Evolutionary conservation across 2,888 invertebrate species (phyloP).

Genomic region (Smittia sp.): DNA sequence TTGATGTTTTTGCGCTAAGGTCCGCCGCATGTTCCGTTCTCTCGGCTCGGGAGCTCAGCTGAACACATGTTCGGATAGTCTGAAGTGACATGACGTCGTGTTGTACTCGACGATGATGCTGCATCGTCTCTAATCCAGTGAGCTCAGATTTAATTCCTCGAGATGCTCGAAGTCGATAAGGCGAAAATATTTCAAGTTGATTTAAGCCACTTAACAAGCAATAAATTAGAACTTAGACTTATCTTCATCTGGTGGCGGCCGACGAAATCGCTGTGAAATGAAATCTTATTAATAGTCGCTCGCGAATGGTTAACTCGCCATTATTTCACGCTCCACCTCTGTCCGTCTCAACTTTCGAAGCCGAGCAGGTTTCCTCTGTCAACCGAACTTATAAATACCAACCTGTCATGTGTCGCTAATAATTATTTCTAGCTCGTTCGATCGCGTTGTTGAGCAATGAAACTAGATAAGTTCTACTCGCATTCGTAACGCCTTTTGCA

Average conservation of each 20-base stretch:
- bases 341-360: too few relatives aligned
- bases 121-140: too few relatives aligned
- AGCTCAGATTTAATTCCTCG: too few relatives aligned
- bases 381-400: not conserved
- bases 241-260: too few relatives aligned
- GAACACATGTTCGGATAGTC: not conserved
- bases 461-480: not conserved
- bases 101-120: not conserved
- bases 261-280: not conserved
- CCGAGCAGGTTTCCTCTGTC: not conserved
- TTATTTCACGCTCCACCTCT: not conserved
- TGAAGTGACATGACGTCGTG: not conserved
- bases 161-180: too few relatives aligned
- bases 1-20: not conserved
- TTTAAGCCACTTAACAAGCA: too few relatives aligned
- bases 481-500: not conserved
- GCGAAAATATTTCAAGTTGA: too few relatives aligned
- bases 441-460: not conserved
- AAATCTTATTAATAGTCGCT: not conserved
- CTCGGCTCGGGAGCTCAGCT: not conserved
- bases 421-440: not conserved
- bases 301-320: not conserved
- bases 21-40: constrained; percentile 3
- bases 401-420: not conserved
- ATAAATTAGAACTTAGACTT: too few relatives aligned